Percentiles rank a stretch among this genome's conserved stretches.
Evolutionary conservation across 92 coral and sea anemone genomes (phyloP).

Genomic region (Phenganax marumi): DNA sequence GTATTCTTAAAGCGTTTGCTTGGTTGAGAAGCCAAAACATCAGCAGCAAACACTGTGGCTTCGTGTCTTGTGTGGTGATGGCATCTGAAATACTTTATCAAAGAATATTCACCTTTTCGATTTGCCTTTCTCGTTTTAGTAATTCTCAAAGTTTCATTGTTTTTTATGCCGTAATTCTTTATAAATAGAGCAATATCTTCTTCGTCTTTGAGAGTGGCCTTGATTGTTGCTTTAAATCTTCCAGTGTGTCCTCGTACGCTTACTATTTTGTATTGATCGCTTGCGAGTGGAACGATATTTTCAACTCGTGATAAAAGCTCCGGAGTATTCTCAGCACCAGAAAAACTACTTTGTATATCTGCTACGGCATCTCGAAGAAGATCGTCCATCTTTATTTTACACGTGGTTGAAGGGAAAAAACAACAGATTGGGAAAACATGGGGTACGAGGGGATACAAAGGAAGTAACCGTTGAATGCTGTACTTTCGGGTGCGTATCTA

Average conservation of each 20-base stretch:
- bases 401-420: too few relatives aligned
- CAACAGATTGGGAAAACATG: too few relatives aligned
- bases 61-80: constrained; percentile 23
- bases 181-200: background rate
- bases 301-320: background rate
- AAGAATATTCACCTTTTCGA: background rate
- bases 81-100: constrained; percentile 24
- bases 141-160: constrained; percentile 13
- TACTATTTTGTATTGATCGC: background rate
- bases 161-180: constrained; percentile 12
- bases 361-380: too few relatives aligned
- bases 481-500: too few relatives aligned
- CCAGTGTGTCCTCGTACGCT: background rate
- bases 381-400: too few relatives aligned
- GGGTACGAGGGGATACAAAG: too few relatives aligned
- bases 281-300: background rate
- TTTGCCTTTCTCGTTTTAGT: constrained; percentile 10
- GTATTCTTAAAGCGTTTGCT: constrained; percentile 27
- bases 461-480: too few relatives aligned
- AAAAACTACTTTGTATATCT: too few relatives aligned
- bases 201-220: background rate
- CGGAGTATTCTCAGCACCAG: too few relatives aligned
- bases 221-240: constrained; percentile 16
- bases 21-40: constrained; percentile 11
- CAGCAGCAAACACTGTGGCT: background rate